Evolutionary conservation across 2,888 invertebrate genomes (phyloP).

Genomic region (Xanthostigma xanthostigma): DNA sequence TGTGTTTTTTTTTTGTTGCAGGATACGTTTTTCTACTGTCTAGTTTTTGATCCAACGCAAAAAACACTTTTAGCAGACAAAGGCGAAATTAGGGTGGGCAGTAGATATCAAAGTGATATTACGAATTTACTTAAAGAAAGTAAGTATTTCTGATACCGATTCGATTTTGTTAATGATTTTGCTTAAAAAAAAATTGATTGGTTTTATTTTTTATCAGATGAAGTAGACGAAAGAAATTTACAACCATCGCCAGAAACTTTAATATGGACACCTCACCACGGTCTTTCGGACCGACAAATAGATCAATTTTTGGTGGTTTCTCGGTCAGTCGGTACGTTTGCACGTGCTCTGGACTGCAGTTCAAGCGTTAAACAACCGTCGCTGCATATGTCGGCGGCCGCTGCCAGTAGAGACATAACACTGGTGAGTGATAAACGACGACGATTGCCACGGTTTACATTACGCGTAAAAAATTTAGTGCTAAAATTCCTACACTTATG

Average conservation of each 20-base stretch:
- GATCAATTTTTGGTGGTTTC: conserved; percentile 95
- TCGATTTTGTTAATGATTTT: not conserved
- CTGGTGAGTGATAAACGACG: conserved; percentile 39
- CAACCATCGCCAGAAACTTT: conserved; percentile 61
- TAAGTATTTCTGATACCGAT: conserved; percentile 20
- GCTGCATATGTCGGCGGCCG: conserved; percentile 98
- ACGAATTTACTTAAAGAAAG: conserved; percentile 67
- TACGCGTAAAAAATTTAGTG: too few species aligned
- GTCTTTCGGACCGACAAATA: conserved; percentile 86
- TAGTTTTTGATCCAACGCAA: conserved; percentile 98
- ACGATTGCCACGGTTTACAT: too few species aligned
- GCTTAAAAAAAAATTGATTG: conserved; percentile 1
- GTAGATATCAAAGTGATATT: conserved; percentile 93
- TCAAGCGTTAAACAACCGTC: conserved; percentile 97
- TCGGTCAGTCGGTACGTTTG: conserved; percentile 95
- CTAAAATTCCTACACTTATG: too few species aligned
- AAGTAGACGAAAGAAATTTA: conserved; percentile 49
- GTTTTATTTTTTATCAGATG: conserved; percentile 21
- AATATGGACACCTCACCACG: conserved; percentile 89
- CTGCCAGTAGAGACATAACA: conserved; percentile 96
- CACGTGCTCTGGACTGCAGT: conserved; percentile 94
- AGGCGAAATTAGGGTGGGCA: conserved; percentile 86
- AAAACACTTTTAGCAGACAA: conserved; percentile 98
- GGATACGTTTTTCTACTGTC: conserved; percentile 99
- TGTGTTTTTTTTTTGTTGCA: conserved; percentile 40